A percentile compares a stretch with the other conserved stretches of the same genome.
phyloP scores from a whole-genome alignment of 2,797 vertebrate genomes.

The Martes flavigula region DNA sequence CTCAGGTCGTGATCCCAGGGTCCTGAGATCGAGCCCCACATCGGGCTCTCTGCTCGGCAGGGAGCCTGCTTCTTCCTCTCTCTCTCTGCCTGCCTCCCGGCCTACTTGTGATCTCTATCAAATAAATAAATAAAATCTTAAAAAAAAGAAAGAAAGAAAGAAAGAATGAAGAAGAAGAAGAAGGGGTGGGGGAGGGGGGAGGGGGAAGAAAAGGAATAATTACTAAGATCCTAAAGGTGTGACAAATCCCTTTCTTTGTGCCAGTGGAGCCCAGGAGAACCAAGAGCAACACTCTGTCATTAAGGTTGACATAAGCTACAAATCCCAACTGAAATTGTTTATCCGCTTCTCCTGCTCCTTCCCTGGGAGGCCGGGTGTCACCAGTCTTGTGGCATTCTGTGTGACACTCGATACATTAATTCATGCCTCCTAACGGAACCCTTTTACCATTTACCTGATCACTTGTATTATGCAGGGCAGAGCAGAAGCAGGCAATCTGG shows the following conservation, averaged over 20 bases:
- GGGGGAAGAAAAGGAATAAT: neutral
- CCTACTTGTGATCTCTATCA: too few species aligned
- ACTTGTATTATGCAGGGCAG: conserved; percentile 84
- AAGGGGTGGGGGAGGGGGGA: too few species aligned
- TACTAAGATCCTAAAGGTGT: neutral
- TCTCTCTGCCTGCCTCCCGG: too few species aligned
- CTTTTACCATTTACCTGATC: conserved; percentile 93
- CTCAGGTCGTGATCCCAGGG: too few species aligned
- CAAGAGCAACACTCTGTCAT: neutral
- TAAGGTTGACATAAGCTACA: conserved; percentile 90
- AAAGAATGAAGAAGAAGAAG: neutral
- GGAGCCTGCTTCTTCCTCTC: too few species aligned
- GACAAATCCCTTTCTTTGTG: neutral
- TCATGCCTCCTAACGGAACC: conserved; percentile 89
- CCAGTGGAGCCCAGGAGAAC: neutral
- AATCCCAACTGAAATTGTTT: conserved; percentile 93
- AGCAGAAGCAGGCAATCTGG: neutral
- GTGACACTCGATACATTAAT: conserved; percentile 88
- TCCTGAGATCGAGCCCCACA: too few species aligned
- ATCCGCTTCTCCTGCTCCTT: conserved; percentile 92
- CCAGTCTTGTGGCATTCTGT: conserved; percentile 92
- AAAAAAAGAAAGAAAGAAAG: too few species aligned
- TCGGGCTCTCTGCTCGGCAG: too few species aligned
- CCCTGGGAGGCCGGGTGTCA: conserved; percentile 91
- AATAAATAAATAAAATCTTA: too few species aligned